Evolutionary conservation across 2,888 invertebrate genomes (phyloP).

Genomic region (Exocentrus adspersus): DNA sequence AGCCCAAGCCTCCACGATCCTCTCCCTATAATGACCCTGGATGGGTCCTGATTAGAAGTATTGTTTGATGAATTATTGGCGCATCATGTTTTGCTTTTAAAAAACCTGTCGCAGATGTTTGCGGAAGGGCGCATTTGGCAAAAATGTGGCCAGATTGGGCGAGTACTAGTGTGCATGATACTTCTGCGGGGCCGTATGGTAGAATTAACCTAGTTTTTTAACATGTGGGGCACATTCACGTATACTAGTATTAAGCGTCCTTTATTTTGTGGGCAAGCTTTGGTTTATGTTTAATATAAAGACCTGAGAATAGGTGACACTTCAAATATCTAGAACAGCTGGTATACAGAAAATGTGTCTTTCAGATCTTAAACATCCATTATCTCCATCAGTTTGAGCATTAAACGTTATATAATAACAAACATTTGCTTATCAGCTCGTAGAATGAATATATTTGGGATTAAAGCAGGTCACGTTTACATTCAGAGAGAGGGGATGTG

Average conservation of each 20-base stretch:
- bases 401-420: no score
- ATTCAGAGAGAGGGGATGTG: no score
- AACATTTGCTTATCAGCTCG: no score
- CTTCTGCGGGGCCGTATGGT: slow-evolving; percentile 35
- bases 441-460: no score
- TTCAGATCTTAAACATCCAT: no score
- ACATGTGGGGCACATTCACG: neutral
- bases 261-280: neutral
- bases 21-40: slow-evolving; percentile 54
- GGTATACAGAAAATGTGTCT: no score
- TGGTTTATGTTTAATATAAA: no score
- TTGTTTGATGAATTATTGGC: slow-evolving; percentile 60
- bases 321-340: no score
- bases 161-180: slow-evolving; percentile 37
- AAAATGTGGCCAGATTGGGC: slow-evolving; percentile 62
- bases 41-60: slow-evolving; percentile 54
- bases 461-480: no score
- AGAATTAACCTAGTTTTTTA: slow-evolving; percentile 29
- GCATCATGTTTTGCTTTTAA: slow-evolving; percentile 56
- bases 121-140: slow-evolving; percentile 54
- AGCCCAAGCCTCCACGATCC: slow-evolving; percentile 55
- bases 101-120: slow-evolving; percentile 63
- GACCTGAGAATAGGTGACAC: no score
- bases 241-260: neutral
- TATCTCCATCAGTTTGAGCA: no score